Evolutionary conservation across 2,797 vertebrate genomes (phyloP), one percentile per base, ranked within the genome.

Genomic region (Taenioides sp.): DNA sequence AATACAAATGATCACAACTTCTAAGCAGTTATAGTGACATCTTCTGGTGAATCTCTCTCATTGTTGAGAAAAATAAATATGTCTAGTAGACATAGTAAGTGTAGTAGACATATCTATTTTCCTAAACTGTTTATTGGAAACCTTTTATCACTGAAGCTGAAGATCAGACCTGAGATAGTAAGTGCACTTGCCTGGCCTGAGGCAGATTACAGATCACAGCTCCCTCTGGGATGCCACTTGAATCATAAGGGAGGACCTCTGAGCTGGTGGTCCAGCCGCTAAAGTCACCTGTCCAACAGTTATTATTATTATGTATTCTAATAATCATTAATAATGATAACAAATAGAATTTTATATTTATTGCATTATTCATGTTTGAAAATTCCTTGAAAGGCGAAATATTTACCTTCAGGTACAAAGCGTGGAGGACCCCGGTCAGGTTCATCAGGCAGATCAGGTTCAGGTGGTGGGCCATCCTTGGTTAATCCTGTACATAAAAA

Each of bases 181-280:
- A 17, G 5, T 5, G 18, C 5, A 70, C 81, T 47, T 34, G 93
- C 94, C 90, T 94, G 84, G 55, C 82, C 22, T 37, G 70, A n/a
- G 93, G 85, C 69, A 93, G 1, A 0, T 5, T 2, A 71, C 94
- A 95, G 57, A 95, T 0, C 22, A 82, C 84, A 6, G 0, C 94
- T 17, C 92, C 93, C 0, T 63, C 31, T 3, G 94, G 94, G 65
- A 95, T 87, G 7, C 89, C 86, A 31, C 89, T 94, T 7, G n/a
- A 73, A 60, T 95, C 94, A 25, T 84, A 73, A 0, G 92, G 94
- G 31, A 96, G 91, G 11, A 74, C 67, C 57, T 96, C 94, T 0
- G 54, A 81, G 1, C 57, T 89, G 0, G 93, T 95, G 67, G 76
- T 87, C 96, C 96, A 96, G 52, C 92, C 91, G 0, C 59, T 88